These are phyloP conservation scores for Temnopleurus reevesii DNA, from an alignment of 53 echinoderm and acorn worm species.

Conservation along the genomic window DNA sequence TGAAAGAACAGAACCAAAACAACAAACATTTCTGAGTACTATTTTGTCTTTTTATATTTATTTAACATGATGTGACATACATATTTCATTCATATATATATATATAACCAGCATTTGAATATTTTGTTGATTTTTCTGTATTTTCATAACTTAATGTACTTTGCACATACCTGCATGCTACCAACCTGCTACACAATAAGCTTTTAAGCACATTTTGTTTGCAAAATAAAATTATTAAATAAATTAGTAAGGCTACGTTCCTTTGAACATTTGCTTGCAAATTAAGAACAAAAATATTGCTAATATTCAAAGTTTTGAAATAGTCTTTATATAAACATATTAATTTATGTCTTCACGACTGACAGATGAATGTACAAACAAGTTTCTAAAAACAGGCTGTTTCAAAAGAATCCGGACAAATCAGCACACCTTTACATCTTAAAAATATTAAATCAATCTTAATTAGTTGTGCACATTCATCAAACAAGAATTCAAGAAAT, in stretches of 20 bases:
- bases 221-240: not conserved
- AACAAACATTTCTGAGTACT: constrained; percentile 44
- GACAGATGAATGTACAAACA: not conserved
- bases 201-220: constrained; percentile 18
- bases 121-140: constrained; percentile 6
- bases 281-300: not conserved
- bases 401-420: constrained; percentile 25
- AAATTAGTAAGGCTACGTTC: not conserved
- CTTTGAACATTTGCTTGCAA: constrained; percentile 1
- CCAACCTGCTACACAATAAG: not conserved
- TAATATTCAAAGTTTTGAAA: constrained; percentile 24
- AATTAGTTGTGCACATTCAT: not conserved
- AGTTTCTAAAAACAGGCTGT: not conserved
- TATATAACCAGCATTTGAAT: constrained; percentile 49
- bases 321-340: not conserved
- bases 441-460: not conserved
- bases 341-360: not conserved
- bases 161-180: constrained; percentile 33
- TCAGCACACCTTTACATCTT: constrained; percentile 9
- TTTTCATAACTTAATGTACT: constrained; percentile 34
- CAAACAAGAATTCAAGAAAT: not conserved
- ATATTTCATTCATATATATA: constrained; percentile 41
- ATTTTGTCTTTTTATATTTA: constrained; percentile 35
- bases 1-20: not conserved
- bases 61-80: constrained; percentile 52